Evolutionary conservation across 2,888 invertebrate species (phyloP).

Genomic region (Eumerus sabulonum): DNA sequence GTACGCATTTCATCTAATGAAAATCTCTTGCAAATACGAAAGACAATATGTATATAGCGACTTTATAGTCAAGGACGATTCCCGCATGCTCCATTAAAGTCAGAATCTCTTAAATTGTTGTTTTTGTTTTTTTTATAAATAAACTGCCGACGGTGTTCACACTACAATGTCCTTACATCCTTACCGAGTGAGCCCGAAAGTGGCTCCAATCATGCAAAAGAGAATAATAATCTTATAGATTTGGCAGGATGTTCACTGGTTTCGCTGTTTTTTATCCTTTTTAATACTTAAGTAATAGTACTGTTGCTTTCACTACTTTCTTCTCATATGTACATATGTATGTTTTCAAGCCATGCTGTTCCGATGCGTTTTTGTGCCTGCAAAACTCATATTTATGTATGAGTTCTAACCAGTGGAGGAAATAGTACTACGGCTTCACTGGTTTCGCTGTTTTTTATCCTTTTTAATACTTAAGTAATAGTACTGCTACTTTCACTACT

Average conservation of each 20-base stretch:
- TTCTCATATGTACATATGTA: no score
- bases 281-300: no score
- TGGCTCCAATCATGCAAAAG: slow-evolving; percentile 40
- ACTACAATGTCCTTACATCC: background rate
- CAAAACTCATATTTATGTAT: no score
- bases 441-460: no score
- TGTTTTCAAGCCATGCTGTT: no score
- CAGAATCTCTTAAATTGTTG: slow-evolving; percentile 56
- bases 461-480: no score
- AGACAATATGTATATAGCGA: slow-evolving; percentile 35
- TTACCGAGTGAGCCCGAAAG: background rate
- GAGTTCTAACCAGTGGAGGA: no score
- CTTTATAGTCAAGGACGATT: slow-evolving; percentile 64
- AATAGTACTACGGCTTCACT: no score
- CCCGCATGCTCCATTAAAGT: slow-evolving; percentile 68
- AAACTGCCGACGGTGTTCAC: slow-evolving; percentile 37
- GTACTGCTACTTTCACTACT: no score
- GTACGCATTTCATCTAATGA: slow-evolving; percentile 40
- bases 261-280: no score
- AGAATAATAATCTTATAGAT: slow-evolving; percentile 60
- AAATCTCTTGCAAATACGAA: slow-evolving; percentile 44
- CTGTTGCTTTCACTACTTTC: no score
- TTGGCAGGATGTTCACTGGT: slow-evolving; percentile 57
- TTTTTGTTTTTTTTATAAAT: slow-evolving; percentile 53
- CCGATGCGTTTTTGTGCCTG: no score